Percentiles rank a stretch among this genome's conserved stretches.
Conservation (phyloP, 2,113 vertebrate species). For the Lethenteron reissneri region DNA sequence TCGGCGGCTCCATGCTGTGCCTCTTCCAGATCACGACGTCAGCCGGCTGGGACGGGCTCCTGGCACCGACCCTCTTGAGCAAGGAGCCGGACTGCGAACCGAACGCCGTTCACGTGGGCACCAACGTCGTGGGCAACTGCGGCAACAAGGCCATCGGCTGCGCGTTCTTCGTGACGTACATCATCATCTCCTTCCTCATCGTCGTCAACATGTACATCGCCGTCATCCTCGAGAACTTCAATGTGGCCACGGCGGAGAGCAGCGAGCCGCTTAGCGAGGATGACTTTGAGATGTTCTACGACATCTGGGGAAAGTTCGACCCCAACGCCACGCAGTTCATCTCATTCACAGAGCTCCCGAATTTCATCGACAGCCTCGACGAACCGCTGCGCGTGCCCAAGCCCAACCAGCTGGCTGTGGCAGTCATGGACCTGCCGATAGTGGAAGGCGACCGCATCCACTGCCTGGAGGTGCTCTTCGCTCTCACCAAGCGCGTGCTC, state of each 20-base stretch:
- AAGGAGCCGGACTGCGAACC: constrained; percentile 26
- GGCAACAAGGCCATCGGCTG: constrained; percentile 26
- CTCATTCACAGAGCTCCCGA: constrained; percentile 24
- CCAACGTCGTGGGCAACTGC: constrained; percentile 18
- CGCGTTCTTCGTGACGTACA: constrained; percentile 34
- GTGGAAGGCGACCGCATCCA: constrained; percentile 33
- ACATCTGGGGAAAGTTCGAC: constrained; percentile 37
- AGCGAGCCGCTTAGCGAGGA: constrained; percentile 29
- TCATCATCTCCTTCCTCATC: constrained; percentile 35
- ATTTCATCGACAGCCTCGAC: constrained; percentile 28
- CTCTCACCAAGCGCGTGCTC: constrained; percentile 33
- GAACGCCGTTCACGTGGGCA: neutral
- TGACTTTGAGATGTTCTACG: constrained; percentile 36
- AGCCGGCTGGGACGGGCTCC: constrained; percentile 33
- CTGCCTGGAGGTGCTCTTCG: constrained; percentile 34
- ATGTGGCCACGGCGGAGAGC: constrained; percentile 31
- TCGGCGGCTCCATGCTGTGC: constrained; percentile 35
- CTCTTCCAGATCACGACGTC: constrained; percentile 39
- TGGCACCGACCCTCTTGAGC: constrained; percentile 31
- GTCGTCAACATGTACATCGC: constrained; percentile 43
- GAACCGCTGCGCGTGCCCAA: constrained; percentile 30
- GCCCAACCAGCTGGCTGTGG: constrained; percentile 24
- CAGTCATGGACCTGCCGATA: constrained; percentile 30
- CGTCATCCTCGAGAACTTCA: constrained; percentile 38
- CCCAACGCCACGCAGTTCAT: constrained; percentile 34